Base-by-base conservation (phyloP, 2,888 invertebrate species). In the Operophtera brumata region DNA sequence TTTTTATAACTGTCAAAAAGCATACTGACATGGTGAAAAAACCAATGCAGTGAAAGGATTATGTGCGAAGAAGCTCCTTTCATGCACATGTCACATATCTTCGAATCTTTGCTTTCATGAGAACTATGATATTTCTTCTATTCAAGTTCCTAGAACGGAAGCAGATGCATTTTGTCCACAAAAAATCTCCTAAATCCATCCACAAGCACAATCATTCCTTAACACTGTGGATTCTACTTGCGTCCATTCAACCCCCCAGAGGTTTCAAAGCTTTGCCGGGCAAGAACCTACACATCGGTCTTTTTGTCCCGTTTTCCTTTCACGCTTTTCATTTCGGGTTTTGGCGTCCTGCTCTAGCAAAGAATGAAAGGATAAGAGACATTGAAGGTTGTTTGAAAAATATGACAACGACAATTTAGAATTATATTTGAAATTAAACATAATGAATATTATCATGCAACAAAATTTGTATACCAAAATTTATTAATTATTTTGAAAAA, bases 291-390 rank as follows among this genome's bases (percentile, higher is more conserved):
- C 57, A 59, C 63, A 75, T 71, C 75, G 77, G 74, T 77, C 77
- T 81, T 82, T 84, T 84, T 86, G 77, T 77, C 69, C 75, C 70
- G 73, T 78, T 84, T 82, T 82, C 80, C 82, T 80, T 78, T 74
- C 79, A 78, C 74, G 78, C 75, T 83, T 82, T 78, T 77, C 78
- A 80, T 82, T 82, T 79, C 78, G 75, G 71, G 76, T 75, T 69
- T 71, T 61, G 62, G 74, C 69, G 57, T 80, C 78, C 71, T 74
- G 54, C 68, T 79, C 66, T 57, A 28, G 14, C 40, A 49, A 51
- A 28, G 37, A 46, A 47, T 57, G 50, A 54, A 59, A 46, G 44
- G 36, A 49, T 46, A 52, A 57, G 54, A 48, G 47, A 26, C 2
- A n/a, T 26, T 8, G 9, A 30, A 8, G 9, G 6, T 30, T 30